Evolutionary conservation across 1,140 invertebrate genomes (phyloP), one percentile per base, ranked within the genome.

Genomic region (Aphis craccivora): DNA sequence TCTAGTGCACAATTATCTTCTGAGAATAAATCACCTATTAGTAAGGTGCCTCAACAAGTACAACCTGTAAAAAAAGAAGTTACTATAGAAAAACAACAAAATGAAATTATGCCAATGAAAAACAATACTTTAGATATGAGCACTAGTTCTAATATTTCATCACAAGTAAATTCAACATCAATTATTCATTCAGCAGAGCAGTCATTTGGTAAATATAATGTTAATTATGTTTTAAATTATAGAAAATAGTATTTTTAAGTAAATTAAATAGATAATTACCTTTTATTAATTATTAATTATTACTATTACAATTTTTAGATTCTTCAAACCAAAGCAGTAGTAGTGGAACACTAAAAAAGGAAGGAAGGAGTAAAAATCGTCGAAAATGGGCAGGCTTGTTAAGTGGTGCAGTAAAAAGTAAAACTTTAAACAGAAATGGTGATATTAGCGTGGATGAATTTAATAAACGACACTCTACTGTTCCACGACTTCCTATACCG

Each of bases 1-100:
- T 96, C 97, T 86, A 97, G 97, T 94, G 96, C 97, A 67, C 97
- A 97, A 76, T 97, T 96, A 0, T 96, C 97, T 0, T 96, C 97
- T 20, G 96, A 97, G 93, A 96, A 96, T 67, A 94, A 94, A 55
- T 55, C 76, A 40, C 25, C 81, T 25, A 20, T 83, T 53, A 86
- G 22, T 84, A 93, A 93, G 20, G 25, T 93, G 53, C 35, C 37
- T 53, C 76, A 84, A 43, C 43, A 48, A 53, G 67, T 93, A 11
- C 60, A 81, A 22, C 81, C 23, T 22, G 43, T 53, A 20, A 84
- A 93, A 6, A 51, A 93, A 93, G 48, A 93, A 76, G 18, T 76
- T 40, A 35, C 22, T 35, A 23, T 45, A 14, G 81, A 83, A 37
- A 93, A 51, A 53, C 30, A 8, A 43, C n/a, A 84, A 30, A 53